phyloP scores from a whole-genome alignment of 2,797 vertebrate species.

The Hydrophis major region DNA sequence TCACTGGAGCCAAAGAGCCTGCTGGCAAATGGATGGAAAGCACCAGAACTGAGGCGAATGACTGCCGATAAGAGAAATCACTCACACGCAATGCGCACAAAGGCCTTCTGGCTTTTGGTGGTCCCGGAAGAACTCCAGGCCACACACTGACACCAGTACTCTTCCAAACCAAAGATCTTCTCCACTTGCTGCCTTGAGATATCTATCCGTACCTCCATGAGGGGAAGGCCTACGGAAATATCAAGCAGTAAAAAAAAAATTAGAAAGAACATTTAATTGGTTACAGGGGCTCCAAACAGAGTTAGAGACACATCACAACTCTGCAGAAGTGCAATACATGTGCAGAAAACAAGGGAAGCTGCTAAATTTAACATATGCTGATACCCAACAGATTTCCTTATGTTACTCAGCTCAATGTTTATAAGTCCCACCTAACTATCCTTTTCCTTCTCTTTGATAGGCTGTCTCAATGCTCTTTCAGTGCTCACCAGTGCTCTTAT shows the following conservation, averaged over 20 bases:
- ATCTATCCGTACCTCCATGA: constrained; percentile 96
- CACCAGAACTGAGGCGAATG: not conserved
- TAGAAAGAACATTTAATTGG: not conserved
- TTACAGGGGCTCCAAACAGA: not conserved
- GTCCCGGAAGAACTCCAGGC: constrained; percentile 98
- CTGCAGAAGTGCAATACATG: not conserved
- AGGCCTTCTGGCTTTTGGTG: constrained; percentile 97
- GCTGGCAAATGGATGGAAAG: not conserved
- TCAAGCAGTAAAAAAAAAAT: not conserved
- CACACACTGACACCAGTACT: constrained; percentile 99
- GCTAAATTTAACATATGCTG: not conserved
- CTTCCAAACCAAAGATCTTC: constrained; percentile 95
- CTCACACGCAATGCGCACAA: constrained; percentile 95
- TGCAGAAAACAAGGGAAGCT: not conserved
- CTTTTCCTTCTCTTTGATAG: not conserved
- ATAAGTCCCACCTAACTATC: not conserved
- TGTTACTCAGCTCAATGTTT: not conserved
- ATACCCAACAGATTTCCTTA: not conserved
- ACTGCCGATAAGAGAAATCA: constrained; percentile 36
- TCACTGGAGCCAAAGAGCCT: not conserved
- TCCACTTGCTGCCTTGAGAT: constrained; percentile 98
- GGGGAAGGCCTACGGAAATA: constrained; percentile 79
- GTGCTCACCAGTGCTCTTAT: constrained; percentile 84
- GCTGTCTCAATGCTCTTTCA: accelerated
- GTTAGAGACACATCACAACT: not conserved